phyloP scores from a whole-genome alignment of 2,797 vertebrate genomes.

The Melanitta fusca region DNA sequence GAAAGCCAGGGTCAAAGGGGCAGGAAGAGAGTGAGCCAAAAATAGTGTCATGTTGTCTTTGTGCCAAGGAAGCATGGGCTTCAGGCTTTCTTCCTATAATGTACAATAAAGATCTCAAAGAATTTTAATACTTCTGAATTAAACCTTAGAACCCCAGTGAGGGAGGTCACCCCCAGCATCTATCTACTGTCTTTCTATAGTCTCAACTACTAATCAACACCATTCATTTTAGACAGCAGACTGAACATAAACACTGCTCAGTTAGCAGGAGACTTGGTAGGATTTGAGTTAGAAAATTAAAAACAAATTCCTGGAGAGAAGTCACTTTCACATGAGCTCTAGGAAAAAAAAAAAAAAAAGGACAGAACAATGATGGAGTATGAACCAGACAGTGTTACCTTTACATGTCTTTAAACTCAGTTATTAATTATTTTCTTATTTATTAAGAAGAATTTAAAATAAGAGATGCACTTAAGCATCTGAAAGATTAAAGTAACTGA shows the following conservation, averaged over 20 bases:
- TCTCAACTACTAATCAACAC: not conserved
- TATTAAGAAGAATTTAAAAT: not conserved
- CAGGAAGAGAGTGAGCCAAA: not conserved
- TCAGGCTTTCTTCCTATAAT: not conserved
- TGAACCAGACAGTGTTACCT: not conserved
- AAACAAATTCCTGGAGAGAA: not conserved
- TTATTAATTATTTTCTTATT: not conserved
- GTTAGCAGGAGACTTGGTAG: not conserved
- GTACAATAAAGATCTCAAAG: not conserved
- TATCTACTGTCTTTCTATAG: not conserved
- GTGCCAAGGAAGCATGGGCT: not conserved
- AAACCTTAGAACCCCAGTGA: not conserved
- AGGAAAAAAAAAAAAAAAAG: not conserved
- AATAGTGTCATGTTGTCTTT: not conserved
- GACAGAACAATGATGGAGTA: not conserved
- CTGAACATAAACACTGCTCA: not conserved
- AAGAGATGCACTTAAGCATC: not conserved
- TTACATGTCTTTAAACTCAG: not conserved
- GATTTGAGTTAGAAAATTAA: not conserved
- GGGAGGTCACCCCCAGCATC: not conserved
- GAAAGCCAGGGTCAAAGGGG: not conserved
- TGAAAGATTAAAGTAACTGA: not conserved
- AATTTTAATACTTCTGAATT: not conserved
- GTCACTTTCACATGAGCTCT: not conserved
- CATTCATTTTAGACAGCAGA: not conserved